A percentile compares a stretch with the other conserved stretches of the same genome.
Conservation (phyloP, 1,140 invertebrate species). For the Bombus waltoni region DNA sequence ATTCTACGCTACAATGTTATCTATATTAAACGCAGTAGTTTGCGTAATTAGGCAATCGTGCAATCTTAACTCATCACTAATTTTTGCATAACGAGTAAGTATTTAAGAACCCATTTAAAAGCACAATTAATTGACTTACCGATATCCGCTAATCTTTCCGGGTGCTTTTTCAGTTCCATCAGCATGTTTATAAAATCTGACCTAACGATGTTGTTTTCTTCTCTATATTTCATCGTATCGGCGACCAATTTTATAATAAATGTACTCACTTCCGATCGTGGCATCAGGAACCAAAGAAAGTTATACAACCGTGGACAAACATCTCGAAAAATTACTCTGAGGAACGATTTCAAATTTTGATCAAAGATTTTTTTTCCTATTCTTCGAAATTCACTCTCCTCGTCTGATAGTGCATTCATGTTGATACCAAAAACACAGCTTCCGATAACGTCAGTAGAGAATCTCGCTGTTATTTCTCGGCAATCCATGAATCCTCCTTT, state of each 20-base stretch:
- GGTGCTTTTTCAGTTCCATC: conserved; percentile 78
- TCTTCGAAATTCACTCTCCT: conserved; percentile 79
- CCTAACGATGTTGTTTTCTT: neutral
- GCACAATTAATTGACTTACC: conserved; percentile 68
- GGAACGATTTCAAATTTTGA: neutral
- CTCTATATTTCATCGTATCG: conserved; percentile 75
- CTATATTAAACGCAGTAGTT: too few species aligned
- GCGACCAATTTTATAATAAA: conserved; percentile 81
- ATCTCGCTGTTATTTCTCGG: conserved; percentile 79
- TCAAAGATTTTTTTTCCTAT: conserved; percentile 72
- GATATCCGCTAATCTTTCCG: conserved; percentile 41
- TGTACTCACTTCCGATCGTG: conserved; percentile 72
- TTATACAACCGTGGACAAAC: conserved; percentile 60
- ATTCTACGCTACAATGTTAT: too few species aligned
- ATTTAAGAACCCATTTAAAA: conserved; percentile 61
- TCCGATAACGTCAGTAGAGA: conserved; percentile 83
- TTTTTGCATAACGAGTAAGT: too few species aligned
- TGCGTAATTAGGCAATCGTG: too few species aligned
- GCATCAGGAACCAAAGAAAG: conserved; percentile 54
- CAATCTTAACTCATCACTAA: neutral
- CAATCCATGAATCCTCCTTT: conserved; percentile 76
- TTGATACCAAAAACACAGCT: conserved; percentile 74
- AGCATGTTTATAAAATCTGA: conserved; percentile 81
- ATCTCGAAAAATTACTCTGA: conserved; percentile 60
- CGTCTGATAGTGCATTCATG: conserved; percentile 79